Evolutionary conservation across 2,797 vertebrate species (phyloP).

Genomic region (Acanthornis magna): DNA sequence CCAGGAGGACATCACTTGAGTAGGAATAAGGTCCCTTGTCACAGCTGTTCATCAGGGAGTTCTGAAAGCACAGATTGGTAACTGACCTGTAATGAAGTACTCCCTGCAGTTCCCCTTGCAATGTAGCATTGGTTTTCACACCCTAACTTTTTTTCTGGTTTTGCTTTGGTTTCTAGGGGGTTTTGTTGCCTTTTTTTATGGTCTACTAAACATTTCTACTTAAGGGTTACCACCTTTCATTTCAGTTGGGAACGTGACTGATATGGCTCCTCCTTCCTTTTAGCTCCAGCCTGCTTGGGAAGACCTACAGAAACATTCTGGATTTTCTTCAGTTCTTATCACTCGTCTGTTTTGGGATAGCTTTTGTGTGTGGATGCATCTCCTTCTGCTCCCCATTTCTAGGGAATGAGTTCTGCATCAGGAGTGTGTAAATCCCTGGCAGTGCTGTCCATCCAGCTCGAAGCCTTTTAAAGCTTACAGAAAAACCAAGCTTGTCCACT

Average conservation of each 20-base stretch:
- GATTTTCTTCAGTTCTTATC: background rate
- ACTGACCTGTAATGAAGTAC: background rate
- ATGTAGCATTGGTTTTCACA: background rate
- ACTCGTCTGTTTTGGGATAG: background rate
- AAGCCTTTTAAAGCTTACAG: background rate
- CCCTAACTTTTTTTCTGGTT: background rate
- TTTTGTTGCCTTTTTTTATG: background rate
- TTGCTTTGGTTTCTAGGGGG: background rate
- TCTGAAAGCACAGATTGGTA: background rate
- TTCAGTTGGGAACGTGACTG: background rate
- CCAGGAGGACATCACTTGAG: background rate
- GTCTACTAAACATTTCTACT: background rate
- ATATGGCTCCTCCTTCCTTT: background rate
- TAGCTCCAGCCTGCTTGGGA: background rate
- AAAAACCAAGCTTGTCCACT: background rate
- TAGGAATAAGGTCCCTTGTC: background rate
- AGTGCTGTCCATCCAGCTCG: background rate
- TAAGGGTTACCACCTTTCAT: background rate
- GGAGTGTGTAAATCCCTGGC: background rate
- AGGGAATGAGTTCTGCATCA: background rate
- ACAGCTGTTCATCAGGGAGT: background rate
- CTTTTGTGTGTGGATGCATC: background rate
- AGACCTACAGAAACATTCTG: background rate
- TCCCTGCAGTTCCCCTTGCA: background rate
- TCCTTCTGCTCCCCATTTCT: background rate